Evolutionary conservation across 2,113 vertebrate genomes (phyloP), one percentile per base, ranked within the genome.

Genomic region (Aspiorhynchus laticeps): DNA sequence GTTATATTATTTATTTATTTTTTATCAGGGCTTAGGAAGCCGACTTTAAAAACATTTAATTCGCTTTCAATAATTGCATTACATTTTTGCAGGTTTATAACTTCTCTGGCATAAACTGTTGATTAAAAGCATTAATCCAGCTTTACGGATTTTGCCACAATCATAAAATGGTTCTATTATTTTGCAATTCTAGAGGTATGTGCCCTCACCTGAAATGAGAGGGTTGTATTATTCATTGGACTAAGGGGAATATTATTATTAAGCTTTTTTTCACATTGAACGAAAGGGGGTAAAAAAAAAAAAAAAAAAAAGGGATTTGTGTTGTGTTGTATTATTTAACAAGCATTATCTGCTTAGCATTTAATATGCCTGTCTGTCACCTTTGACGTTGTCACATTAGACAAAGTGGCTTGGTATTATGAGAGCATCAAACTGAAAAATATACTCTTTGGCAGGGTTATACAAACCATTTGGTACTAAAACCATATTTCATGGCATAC

Each of bases 401-500:
- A 12, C 17, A 78, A 78, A 78, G 43, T 78, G 87, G 85, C 90
- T 93, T 91, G 86, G 85, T 91, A 91, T 90, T 88, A 91, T 71
- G 36, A 7, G 36, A 36, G 90, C 90, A 92, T 91, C 87, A 86
- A 56, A 46, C 43, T 46, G 56, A 51, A 89, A 43, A 21, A 0
- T 24, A 19, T 10, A 77, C 6, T 28, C 3, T 61, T 86, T 83
- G 31, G 61, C n/a, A 17, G 3, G 76, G 85, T 87, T 83, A 79
- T 90, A 79, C 83, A 11, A 89, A 74, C 88, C 83, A 86, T 91
- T 83, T 86, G 85, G 53, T 90, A 88, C 85, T 56, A 82, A 87
- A 90, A 38, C 93, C 88, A 93, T 92, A 92, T 94, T 93, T 92
- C 89, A 90, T 33, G 53, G 88, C 88, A 90, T 90, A 92, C 88